Evolutionary conservation across 2,888 invertebrate species (phyloP), one percentile per base, ranked within the genome.

Genomic region (Acrobasis consociella): DNA sequence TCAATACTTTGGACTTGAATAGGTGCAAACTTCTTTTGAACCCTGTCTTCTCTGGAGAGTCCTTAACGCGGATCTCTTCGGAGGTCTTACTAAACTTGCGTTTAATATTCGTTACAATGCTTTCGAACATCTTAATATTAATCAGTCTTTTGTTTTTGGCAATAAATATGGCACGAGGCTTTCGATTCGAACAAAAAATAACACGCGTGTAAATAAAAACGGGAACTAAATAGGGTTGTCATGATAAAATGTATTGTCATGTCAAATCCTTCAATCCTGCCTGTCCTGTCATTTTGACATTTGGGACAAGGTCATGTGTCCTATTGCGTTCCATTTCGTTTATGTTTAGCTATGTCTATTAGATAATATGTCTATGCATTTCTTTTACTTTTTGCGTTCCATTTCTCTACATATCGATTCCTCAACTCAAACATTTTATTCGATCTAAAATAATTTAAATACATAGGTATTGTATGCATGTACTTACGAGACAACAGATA

Each of bases 401-500:
- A 15, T 52, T 42, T 59, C 58, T 9, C n/a, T n/a, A n/a, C n/a
- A n/a, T n/a, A n/a, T n/a, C n/a, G n/a, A n/a, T n/a, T n/a, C n/a
- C n/a, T n/a, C n/a, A n/a, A n/a, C n/a, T n/a, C n/a, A n/a, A n/a
- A n/a, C n/a, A n/a, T n/a, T n/a, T n/a, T n/a, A n/a, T n/a, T n/a
- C n/a, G n/a, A n/a, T n/a, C n/a, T n/a, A 42, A 10, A 55, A 13
- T 56, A 22, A 49, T 39, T 58, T 42, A 60, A 62, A 60, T 60
- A 65, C 62, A 69, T 68, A 65, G 62, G 11, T 49, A 66, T 72
- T 64, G 63, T 61, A 67, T 74, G 22, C 3, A 22, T 2, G 31
- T 64, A 94, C 94, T 94, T 92, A 94, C 94, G 72, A 93, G 88
- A 82, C 95, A 94, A 78, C 95, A 95, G 73, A 95, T 91, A 76